Base-by-base conservation (phyloP, 2,797 vertebrate species). In the Periparus ater region DNA sequence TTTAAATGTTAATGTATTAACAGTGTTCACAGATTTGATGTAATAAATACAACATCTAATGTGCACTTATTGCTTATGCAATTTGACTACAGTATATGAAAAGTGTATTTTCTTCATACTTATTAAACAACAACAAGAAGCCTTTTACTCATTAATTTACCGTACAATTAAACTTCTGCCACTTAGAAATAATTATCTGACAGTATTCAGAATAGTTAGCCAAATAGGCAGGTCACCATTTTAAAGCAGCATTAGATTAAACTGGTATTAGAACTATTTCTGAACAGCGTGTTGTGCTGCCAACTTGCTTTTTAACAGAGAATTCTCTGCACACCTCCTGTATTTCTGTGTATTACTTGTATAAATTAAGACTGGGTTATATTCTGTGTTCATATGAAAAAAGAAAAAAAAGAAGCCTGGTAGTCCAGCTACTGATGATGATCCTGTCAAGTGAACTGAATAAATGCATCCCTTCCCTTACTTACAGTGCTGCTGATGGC, bases 1-100 rank as follows among this genome's bases (percentile, higher is more conserved):
- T 96, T 96, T 89, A 96, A 97, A 97, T 97, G 91, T 95, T 97
- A 98, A 97, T 94, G 53, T 85, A 93, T 95, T 95, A 84, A 85
- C 91, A 95, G 71, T 70, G 45, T 75, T 97, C 95, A 66, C 66
- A 95, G 91, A 94, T 96, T 93, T 53, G 84, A 88, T 85, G 44
- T 68, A 97, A 96, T 95, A 96, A 95, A 93, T 89, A 95, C 47
- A 67, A 88, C 96, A 87, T 92, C 68, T 96, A 95, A 86, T 91
- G 48, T 74, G 53, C 61, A 77, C 61, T 96, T 95, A 92, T 27
- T 93, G 75, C 85, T 93, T 90, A 76, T 75, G 48, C 67, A 88
- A 74, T 95, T 93, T 91, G 89, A 75, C 67, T 82, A 72, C 61
- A 84, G 58, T 71, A 48, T 54, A 93, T 85, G 70, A 88, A 88